Base-by-base conservation (phyloP, 2,888 invertebrate species). In the Atherix ibis region DNA sequence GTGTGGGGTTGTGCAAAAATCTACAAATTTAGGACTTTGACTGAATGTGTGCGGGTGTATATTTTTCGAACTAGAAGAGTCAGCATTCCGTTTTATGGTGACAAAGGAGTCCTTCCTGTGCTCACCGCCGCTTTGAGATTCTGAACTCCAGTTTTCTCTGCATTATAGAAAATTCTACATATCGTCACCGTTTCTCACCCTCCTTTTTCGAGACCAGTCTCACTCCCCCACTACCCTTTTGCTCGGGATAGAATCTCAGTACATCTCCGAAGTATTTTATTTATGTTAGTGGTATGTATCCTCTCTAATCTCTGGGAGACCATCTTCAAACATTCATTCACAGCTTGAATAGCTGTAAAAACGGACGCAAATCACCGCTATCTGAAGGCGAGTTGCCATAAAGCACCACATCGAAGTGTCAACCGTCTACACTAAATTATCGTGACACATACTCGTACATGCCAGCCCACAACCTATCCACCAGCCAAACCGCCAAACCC, bases 321-420 rank as follows among this genome's bases (percentile, higher is more conserved):
- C 32, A 32, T 35, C 29, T 32, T 27, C 35, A 31, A 36, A 37
- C 39, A 36, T 34, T 37, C 37, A 34, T 37, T 40, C 35, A 34
- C 15, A 27, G 31, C 22, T 27, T 19, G 28, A 32, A 34, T 26
- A 31, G 37, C 35, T 37, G 35, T 32, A 40, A 38, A 40, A 40
- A 40, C 35, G 40, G 34, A 40, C 40, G 40, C 40, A 40, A 40
- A 40, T 40, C 40, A 40, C 36, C 40, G 35, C 35, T 40, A 40
- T 40, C 40, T 40, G 38, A 40, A 38, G 32, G 34, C 36, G 32
- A 38, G 17, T 40, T 40, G 36, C 38, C 36, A 40, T 40, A 40
- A 40, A 40, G 36, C 40, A 40, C 38, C 38, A 38, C 40, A 40
- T 40, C 38, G 36, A 40, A 40, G 36, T 40, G 40, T 36, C 40